phyloP scores from a whole-genome alignment of 2,113 vertebrate genomes.

The Dromaius novaehollandiae region DNA sequence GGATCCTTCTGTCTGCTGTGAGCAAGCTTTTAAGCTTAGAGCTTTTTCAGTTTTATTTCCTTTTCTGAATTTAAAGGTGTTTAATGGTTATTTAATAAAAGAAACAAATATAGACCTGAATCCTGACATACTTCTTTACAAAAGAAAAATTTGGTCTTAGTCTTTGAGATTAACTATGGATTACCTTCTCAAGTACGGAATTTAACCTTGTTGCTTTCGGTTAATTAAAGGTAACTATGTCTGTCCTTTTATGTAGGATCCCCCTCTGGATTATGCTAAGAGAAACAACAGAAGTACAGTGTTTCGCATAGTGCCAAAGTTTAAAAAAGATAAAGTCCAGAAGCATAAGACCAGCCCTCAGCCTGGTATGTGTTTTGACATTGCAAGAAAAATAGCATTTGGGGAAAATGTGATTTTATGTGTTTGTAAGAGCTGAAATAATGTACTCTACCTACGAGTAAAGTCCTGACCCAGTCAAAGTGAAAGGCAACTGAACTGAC shows the following conservation, averaged over 20 bases:
- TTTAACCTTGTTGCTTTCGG: background rate
- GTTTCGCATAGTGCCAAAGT: slow-evolving; percentile 98
- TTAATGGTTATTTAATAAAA: background rate
- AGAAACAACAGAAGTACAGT: slow-evolving; percentile 94
- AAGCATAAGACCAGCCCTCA: slow-evolving; percentile 89
- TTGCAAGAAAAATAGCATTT: background rate
- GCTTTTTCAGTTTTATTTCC: background rate
- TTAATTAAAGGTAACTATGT: background rate
- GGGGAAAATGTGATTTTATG: background rate
- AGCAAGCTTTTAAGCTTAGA: background rate
- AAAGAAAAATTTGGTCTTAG: background rate
- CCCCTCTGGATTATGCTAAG: slow-evolving; percentile 93
- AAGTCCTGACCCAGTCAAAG: background rate
- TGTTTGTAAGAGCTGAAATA: background rate
- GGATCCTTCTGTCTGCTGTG: background rate
- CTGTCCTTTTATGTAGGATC: slow-evolving; percentile 83
- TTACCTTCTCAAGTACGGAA: background rate
- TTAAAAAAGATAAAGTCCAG: slow-evolving; percentile 95
- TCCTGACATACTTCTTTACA: background rate
- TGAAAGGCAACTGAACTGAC: background rate
- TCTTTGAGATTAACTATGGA: background rate
- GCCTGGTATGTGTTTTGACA: slow-evolving; percentile 86
- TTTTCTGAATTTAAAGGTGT: background rate
- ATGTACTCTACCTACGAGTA: background rate
- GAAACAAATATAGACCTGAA: background rate